These are phyloP conservation scores for Ericerus pela DNA, from an alignment of 1,140 invertebrate genomes.

Conservation along the genomic window DNA sequence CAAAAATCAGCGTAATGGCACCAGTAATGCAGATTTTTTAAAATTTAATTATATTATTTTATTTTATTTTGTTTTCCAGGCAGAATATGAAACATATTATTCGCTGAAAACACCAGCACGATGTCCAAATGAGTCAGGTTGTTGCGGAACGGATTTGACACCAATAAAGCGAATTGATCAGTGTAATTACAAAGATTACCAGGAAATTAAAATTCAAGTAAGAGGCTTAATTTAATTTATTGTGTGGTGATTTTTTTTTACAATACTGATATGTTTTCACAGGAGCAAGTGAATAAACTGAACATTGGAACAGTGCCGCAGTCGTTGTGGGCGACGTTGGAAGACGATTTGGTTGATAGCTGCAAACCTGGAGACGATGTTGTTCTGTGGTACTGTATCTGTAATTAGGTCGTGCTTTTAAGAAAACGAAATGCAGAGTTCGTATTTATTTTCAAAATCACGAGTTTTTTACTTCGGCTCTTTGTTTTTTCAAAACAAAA, in stretches of 20 bases:
- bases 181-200: constrained; percentile 66
- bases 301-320: constrained; percentile 54
- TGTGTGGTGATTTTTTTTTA: constrained; percentile 3
- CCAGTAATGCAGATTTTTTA: background rate
- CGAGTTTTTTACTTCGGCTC: no score
- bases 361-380: constrained; percentile 84
- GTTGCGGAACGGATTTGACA: constrained; percentile 38
- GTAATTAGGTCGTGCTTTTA: no score
- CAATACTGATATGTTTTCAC: constrained; percentile 25
- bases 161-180: constrained; percentile 38
- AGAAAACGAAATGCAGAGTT: no score
- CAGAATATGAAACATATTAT: constrained; percentile 49
- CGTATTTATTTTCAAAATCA: no score
- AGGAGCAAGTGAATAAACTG: constrained; percentile 59
- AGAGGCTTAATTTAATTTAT: constrained; percentile 15
- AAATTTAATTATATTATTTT: constrained; percentile 9
- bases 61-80: constrained; percentile 27
- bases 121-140: constrained; percentile 44
- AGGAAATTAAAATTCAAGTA: constrained; percentile 77
- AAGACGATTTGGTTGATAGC: constrained; percentile 72
- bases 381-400: constrained; percentile 48
- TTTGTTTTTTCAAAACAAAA: no score
- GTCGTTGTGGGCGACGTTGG: constrained; percentile 61
- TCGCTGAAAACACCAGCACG: constrained; percentile 40
- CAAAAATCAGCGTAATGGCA: background rate